Conservation (phyloP, 2,113 vertebrate species). For the Campylorhamphus procurvoides region DNA sequence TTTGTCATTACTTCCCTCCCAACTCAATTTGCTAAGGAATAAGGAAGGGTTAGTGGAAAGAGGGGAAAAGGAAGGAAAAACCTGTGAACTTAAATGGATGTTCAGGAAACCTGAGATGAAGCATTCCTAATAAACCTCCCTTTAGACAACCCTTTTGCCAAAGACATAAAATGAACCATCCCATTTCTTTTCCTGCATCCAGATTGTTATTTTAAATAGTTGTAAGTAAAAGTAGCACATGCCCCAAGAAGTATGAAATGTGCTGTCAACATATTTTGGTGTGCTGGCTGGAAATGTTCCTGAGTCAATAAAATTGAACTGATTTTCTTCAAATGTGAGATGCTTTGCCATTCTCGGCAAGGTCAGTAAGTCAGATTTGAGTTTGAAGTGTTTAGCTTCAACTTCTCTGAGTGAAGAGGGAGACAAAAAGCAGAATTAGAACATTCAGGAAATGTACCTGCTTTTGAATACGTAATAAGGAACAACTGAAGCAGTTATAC, state of each 20-base stretch:
- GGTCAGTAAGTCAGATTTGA: not conserved
- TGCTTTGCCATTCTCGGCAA: not conserved
- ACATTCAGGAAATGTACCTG: not conserved
- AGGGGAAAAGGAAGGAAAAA: not conserved
- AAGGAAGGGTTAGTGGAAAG: not conserved
- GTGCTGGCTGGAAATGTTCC: not conserved
- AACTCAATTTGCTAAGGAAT: not conserved
- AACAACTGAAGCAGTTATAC: not conserved
- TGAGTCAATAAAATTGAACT: not conserved
- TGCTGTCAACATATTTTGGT: not conserved
- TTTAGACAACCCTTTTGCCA: not conserved
- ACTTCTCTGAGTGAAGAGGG: not conserved
- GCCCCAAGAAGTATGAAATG: not conserved
- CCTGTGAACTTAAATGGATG: not conserved
- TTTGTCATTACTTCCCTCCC: not conserved
- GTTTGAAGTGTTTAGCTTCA: not conserved
- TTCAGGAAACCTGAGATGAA: not conserved
- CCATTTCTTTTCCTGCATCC: not conserved
- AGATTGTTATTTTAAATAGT: not conserved
- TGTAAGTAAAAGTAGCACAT: not conserved
- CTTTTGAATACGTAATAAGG: not conserved
- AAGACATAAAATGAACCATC: not conserved
- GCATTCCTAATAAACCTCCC: not conserved
- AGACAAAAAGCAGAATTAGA: not conserved
- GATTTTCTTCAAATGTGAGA: constrained; percentile 9